Conservation (phyloP, 2,113 vertebrate species). For the Catharus bicknelli region DNA sequence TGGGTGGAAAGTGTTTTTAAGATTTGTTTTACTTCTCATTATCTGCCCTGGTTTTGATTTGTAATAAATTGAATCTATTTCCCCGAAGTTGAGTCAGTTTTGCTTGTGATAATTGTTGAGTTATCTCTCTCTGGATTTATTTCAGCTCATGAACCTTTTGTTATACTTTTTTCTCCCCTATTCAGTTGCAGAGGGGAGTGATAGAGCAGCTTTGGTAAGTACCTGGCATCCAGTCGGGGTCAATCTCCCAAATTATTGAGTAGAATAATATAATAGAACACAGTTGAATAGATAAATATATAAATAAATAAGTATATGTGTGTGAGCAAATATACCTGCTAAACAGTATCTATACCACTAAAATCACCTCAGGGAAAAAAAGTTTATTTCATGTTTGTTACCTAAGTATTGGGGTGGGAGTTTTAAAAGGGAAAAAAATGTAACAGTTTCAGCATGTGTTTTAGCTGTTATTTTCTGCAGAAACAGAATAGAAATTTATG, state of each 20-base stretch:
- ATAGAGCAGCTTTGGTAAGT: not conserved
- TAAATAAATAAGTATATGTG: not conserved
- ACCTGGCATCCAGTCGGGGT: not conserved
- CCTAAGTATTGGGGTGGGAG: not conserved
- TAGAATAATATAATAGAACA: not conserved
- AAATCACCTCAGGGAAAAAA: not conserved
- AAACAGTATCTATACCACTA: not conserved
- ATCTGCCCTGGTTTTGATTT: not conserved
- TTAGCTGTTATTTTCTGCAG: constrained; percentile 8
- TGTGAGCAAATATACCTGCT: not conserved
- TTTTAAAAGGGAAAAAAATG: not conserved
- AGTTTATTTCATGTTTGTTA: not conserved
- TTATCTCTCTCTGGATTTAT: not conserved
- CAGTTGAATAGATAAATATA: not conserved
- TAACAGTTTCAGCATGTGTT: not conserved
- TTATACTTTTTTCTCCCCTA: not conserved
- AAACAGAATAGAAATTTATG: not conserved
- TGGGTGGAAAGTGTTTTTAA: not conserved
- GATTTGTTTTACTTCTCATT: not conserved
- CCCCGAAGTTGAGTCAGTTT: not conserved
- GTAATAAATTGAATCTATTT: not conserved
- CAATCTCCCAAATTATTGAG: not conserved
- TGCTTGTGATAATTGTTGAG: not conserved
- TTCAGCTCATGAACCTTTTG: not conserved
- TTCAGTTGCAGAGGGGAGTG: not conserved